A percentile compares a stretch with the other conserved stretches of the same genome.
Conservation (phyloP, 2,888 invertebrate species). For the Lepidochrysops patricia region DNA sequence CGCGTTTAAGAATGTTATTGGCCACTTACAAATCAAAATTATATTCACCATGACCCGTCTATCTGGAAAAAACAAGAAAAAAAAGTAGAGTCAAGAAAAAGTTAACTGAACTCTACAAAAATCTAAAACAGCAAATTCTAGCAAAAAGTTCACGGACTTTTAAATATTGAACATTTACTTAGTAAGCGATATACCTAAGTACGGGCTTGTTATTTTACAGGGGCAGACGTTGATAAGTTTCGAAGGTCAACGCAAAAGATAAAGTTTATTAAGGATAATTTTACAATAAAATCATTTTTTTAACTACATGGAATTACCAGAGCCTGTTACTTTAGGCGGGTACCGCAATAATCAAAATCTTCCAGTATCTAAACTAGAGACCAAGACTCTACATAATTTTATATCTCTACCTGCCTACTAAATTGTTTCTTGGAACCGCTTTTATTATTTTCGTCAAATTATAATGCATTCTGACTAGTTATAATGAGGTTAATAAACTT, state of each 20-base stretch:
- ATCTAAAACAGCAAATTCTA: neutral
- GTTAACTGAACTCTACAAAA: too few species aligned
- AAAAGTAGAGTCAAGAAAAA: neutral
- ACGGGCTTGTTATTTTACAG: neutral
- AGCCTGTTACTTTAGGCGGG: too few species aligned
- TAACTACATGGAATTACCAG: too few species aligned
- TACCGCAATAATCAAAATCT: too few species aligned
- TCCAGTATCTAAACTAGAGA: neutral
- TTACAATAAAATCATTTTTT: neutral
- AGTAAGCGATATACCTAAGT: neutral
- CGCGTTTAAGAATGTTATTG: constrained; percentile 2
- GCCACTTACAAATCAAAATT: neutral
- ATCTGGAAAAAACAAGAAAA: neutral
- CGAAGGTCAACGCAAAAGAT: neutral
- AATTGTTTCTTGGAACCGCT: neutral
- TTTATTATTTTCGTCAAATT: neutral
- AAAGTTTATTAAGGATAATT: neutral
- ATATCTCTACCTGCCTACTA: neutral
- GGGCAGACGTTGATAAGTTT: neutral
- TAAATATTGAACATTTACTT: neutral
- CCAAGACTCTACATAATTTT: neutral
- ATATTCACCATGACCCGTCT: too few species aligned
- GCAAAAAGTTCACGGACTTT: neutral
- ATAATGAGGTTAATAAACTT: neutral
- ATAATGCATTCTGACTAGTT: neutral